phyloP scores from a whole-genome alignment of 2,888 invertebrate species.

The Ichneumoninae sp. region DNA sequence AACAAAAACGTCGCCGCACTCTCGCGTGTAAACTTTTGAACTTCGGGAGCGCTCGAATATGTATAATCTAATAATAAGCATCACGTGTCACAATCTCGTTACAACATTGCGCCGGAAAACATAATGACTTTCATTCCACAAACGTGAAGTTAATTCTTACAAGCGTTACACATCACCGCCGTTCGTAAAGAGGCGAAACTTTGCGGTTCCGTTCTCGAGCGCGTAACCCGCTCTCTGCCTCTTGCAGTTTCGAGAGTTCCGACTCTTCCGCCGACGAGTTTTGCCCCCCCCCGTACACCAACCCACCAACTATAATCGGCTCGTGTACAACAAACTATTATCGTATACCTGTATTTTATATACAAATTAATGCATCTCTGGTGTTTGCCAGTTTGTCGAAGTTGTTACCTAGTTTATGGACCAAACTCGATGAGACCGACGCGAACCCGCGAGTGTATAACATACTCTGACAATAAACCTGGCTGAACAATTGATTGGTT shows the following conservation, averaged over 20 bases:
- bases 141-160: slow-evolving; percentile 7
- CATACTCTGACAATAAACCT: slow-evolving; percentile 70
- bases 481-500: slow-evolving; percentile 74
- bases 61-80: background rate
- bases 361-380: slow-evolving; percentile 33
- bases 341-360: slow-evolving; percentile 3
- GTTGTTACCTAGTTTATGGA: slow-evolving; percentile 35
- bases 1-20: slow-evolving; percentile 11
- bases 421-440: slow-evolving; percentile 52
- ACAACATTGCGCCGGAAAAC: background rate
- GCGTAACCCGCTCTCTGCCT: background rate
- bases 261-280: slow-evolving; percentile 8
- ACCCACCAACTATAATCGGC: background rate
- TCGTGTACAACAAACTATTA: slow-evolving; percentile 5
- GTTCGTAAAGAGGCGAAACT: background rate
- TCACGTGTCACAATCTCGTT: slow-evolving; percentile 5
- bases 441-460: slow-evolving; percentile 13
- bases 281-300: background rate
- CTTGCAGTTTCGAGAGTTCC: background rate
- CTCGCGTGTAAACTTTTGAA: background rate
- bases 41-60: background rate
- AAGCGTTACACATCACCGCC: background rate
- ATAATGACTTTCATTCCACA: slow-evolving; percentile 4
- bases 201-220: background rate
- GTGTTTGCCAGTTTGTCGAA: slow-evolving; percentile 55